These are phyloP conservation scores for Drosophila yakuba DNA, from an alignment of 1,140 invertebrate species.

Conservation along the genomic window DNA sequence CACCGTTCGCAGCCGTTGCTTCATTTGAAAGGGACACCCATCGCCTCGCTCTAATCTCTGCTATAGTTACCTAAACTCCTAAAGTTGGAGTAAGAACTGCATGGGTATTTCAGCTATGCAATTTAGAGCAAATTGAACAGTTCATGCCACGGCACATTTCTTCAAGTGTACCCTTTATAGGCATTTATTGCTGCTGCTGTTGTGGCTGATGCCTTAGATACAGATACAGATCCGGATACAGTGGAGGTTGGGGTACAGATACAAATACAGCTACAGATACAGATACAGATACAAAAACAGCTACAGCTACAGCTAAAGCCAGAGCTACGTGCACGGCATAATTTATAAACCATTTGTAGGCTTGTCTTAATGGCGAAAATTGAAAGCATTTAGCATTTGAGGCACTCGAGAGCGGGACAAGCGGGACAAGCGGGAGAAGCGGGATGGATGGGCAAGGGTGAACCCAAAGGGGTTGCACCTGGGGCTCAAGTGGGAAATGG, in stretches of 20 bases:
- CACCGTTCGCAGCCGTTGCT: neutral
- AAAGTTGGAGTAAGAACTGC: no score
- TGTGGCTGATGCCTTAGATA: constrained; percentile 29
- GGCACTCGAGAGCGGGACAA: constrained; percentile 49
- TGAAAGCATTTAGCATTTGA: constrained; percentile 71
- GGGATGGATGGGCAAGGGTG: neutral
- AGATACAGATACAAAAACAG: constrained; percentile 18
- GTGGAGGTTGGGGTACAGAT: constrained; percentile 26
- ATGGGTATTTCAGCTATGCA: no score
- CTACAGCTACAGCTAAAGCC: constrained; percentile 28
- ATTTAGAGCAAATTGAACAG: no score
- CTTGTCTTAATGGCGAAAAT: constrained; percentile 78
- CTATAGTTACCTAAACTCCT: no score
- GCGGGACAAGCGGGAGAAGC: neutral
- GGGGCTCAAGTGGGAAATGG: neutral
- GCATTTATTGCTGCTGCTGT: constrained; percentile 25
- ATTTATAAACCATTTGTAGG: constrained; percentile 74
- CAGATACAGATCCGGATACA: constrained; percentile 24
- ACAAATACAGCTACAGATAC: constrained; percentile 26
- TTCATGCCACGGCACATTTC: neutral
- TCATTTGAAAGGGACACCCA: no score
- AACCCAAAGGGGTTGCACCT: neutral
- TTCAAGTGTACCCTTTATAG: constrained; percentile 8
- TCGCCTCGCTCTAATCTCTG: no score
- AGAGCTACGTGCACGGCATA: constrained; percentile 68